These are phyloP conservation scores for Temnothorax nylanderi DNA, from an alignment of 1,140 invertebrate genomes.

Conservation along the genomic window DNA sequence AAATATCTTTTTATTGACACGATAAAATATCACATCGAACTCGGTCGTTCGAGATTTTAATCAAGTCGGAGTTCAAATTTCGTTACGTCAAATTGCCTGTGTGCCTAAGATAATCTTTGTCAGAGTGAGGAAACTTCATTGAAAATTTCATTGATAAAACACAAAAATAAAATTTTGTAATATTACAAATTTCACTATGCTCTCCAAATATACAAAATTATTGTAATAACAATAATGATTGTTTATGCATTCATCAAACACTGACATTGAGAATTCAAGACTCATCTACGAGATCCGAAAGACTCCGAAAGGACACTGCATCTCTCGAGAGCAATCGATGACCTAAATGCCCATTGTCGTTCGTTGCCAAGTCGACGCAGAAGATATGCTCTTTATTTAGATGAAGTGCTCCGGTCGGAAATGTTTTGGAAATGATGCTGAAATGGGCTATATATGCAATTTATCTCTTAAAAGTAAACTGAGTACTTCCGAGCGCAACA, in stretches of 20 bases:
- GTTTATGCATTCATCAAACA: not conserved
- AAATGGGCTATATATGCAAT: not conserved
- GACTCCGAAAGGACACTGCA: constrained; percentile 23
- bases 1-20: not conserved
- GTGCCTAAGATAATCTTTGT: not conserved
- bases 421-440: constrained; percentile 42
- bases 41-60: constrained; percentile 17
- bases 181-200: not conserved
- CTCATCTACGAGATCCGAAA: constrained; percentile 42
- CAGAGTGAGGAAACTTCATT: not conserved
- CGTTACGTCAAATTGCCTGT: not conserved
- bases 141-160: constrained; percentile 1
- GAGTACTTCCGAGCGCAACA: not conserved
- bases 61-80: constrained; percentile 34
- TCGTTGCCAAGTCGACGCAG: constrained; percentile 64
- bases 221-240: not conserved
- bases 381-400: constrained; percentile 44
- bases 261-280: constrained; percentile 7
- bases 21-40: not conserved
- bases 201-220: not conserved
- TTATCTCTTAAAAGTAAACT: not conserved
- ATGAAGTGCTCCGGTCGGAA: constrained; percentile 48
- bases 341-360: constrained; percentile 65
- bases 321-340: constrained; percentile 62
- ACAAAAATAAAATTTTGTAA: not conserved